Evolutionary conservation across 1,140 invertebrate species (phyloP), one percentile per base, ranked within the genome.

Genomic region (Cecropterus lyciades): DNA sequence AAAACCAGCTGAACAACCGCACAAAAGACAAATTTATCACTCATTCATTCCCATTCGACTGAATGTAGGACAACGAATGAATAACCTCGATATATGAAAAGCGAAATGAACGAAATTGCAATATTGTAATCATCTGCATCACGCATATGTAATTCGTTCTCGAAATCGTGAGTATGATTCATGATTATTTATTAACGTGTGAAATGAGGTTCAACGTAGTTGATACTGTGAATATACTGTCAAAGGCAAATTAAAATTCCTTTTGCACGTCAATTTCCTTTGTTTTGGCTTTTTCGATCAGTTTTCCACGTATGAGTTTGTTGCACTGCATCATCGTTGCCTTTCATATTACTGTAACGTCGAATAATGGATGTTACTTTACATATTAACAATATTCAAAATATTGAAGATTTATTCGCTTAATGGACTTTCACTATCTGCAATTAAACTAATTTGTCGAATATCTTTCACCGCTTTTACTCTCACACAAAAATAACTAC

Each of bases 91-190:
- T 53, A 27, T 49, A 53, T 33, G 51, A 53, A 53, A 53, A 53
- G 30, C 51, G 51, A 37, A 53, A 37, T 37, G 46, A 53, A 53
- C 30, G 51, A 53, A 53, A 53, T 53, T 53, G 51, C 51, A 37
- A 53, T 53, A 53, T 53, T 37, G 51, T 53, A 53, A 53, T 53
- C 51, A 53, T 53, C 30, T 53, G 51, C 51, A 37, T 15, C 30
- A 40, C 33, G 52, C 33, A 55, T 55, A 16, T 24, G 52, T 55
- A 55, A 55, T 55, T 55, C 13, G 14, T 55, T 55, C 52, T 55
- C 30, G 30, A 55, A 55, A 40, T 17, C 15, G 16, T n/a, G 16
- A n/a, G 33, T 40, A 15, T 43, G 17, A 33, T 33, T 52, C 49
- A 9, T 56, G 17, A 24, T 56, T 56, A 56, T 56, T 43, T 56